Evolutionary conservation across 2,113 vertebrate genomes (phyloP), one percentile per base, ranked within the genome.

Genomic region (Chinchilla lanigera): DNA sequence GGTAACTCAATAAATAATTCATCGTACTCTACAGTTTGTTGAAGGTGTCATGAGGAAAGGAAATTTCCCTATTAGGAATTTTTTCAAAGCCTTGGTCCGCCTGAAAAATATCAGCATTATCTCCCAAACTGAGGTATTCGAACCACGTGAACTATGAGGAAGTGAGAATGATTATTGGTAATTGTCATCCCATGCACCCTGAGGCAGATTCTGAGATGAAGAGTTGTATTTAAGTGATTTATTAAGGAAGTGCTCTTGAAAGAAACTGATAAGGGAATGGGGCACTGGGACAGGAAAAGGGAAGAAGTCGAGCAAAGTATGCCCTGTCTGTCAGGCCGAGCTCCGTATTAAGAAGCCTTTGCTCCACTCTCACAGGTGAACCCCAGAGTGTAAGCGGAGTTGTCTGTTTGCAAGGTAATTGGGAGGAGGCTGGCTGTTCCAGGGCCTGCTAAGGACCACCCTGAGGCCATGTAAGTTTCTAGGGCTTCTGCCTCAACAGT

Each of bases 11-110:
- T 67, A 61, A 73, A 63, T 60, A 58, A 78, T 73, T 90, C 19
- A 71, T 24, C 12, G 1, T 58, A 20, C 0, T 6, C 47, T 60
- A 38, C 5, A 88, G 38, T 89, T 94, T 60, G 1, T 82, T 47
- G 38, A 4, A 17, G 77, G 7, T 28, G 20, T 78, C n/a, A 73
- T 71, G 41, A 63, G 22, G 71, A 52, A 63, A 38, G 78, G 56
- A 90, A 83, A 50, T 47, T 88, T 41, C 33, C 26, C 3, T 88
- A 38, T 30, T 78, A 94, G 82, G 20, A 84, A 33, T 50, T 56
- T 77, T 97, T 61, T 77, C 82, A n/a, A 30, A 80, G 50, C 9
- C 12, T 86, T 69, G 89, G 92, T 78, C 44, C 81, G 93, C 11
- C 41, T 82, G 94, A 95, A 41, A 71, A 86, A 50, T 87, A 71